Evolutionary conservation across 2,888 invertebrate genomes (phyloP).

Genomic region (Ophion obscuratus): DNA sequence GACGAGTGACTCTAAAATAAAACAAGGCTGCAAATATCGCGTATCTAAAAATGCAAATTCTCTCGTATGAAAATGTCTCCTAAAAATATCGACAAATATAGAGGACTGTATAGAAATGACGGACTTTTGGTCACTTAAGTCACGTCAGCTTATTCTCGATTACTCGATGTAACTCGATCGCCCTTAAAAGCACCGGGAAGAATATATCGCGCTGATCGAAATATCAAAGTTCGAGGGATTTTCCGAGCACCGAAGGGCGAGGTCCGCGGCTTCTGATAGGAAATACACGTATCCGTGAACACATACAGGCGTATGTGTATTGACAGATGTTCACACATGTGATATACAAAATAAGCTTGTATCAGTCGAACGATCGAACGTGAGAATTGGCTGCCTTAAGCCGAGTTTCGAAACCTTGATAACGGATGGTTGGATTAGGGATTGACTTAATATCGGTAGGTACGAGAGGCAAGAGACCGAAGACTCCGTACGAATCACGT

Average conservation of each 20-base stretch:
- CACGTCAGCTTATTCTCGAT: conserved; percentile 50
- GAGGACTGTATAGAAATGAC: neutral
- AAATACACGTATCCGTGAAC: conserved; percentile 32
- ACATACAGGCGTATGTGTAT: conserved; percentile 28
- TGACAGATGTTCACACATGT: conserved; percentile 17
- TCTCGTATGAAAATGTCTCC: neutral
- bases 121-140: conserved; percentile 8
- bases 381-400: conserved; percentile 55
- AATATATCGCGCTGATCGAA: conserved; percentile 41
- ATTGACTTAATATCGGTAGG: conserved; percentile 38
- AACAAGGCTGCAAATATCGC: too few species aligned
- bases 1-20: too few species aligned
- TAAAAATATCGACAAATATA: conserved; percentile 7
- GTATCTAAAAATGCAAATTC: neutral
- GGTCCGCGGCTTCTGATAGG: conserved; percentile 39
- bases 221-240: conserved; percentile 63
- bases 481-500: conserved; percentile 11
- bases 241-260: conserved; percentile 23
- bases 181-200: conserved; percentile 32
- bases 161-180: conserved; percentile 47
- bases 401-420: conserved; percentile 60
- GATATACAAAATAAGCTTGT: conserved; percentile 27
- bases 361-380: conserved; percentile 37
- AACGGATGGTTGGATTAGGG: conserved; percentile 63
- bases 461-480: conserved; percentile 6